Evolutionary conservation across 2,888 invertebrate genomes (phyloP).

Genomic region (Noctua comes): DNA sequence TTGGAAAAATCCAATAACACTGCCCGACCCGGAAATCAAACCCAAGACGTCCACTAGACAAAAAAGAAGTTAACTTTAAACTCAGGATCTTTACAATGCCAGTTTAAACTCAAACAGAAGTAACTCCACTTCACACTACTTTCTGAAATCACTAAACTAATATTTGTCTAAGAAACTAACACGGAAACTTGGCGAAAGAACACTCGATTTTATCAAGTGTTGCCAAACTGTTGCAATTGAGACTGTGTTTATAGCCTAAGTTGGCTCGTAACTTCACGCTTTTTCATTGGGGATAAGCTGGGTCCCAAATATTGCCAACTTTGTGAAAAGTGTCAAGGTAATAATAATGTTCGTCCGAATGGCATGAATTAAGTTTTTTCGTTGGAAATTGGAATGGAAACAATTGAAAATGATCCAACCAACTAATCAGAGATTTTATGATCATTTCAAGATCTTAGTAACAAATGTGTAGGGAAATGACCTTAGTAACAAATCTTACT

Average conservation of each 20-base stretch:
- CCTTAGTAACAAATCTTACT: no score
- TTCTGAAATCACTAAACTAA: slow-evolving; percentile 38
- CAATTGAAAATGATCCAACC: not conserved
- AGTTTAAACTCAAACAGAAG: slow-evolving; percentile 13
- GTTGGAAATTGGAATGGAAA: not conserved
- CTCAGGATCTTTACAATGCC: not conserved
- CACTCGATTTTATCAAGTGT: slow-evolving; percentile 62
- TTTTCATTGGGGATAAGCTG: slow-evolving; percentile 49
- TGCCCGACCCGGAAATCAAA: not conserved
- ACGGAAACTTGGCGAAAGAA: slow-evolving; percentile 58
- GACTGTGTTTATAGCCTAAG: slow-evolving; percentile 63
- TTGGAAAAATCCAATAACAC: not conserved
- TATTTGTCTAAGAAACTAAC: slow-evolving; percentile 53
- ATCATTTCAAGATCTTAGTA: no score
- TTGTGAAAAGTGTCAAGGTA: slow-evolving; percentile 39
- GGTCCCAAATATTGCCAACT: slow-evolving; percentile 48
- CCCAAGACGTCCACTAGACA: not conserved
- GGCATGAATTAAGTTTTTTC: not conserved
- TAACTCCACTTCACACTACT: slow-evolving; percentile 37
- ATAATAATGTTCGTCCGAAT: slow-evolving; percentile 19
- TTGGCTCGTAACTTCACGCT: slow-evolving; percentile 60
- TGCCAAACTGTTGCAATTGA: slow-evolving; percentile 67
- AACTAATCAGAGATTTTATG: not conserved
- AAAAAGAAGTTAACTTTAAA: not conserved
- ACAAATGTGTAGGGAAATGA: no score